phyloP scores from a whole-genome alignment of 2,888 invertebrate genomes.

The Brachyopa scutellaris region DNA sequence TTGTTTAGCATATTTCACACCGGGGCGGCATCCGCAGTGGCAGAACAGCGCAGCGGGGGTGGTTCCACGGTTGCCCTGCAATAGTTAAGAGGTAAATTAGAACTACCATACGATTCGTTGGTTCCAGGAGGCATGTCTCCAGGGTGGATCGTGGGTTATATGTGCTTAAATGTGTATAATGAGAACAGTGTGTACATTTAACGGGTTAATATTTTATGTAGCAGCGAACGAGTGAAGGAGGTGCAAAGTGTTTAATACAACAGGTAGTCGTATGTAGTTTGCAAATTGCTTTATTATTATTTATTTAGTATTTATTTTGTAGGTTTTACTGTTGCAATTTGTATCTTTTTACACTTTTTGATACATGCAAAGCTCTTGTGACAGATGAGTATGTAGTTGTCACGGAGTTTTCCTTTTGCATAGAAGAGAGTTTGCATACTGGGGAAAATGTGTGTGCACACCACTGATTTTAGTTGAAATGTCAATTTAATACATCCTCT shows the following conservation, averaged over 20 bases:
- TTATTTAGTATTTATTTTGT: conserved; percentile 20
- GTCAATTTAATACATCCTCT: no score
- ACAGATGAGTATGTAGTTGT: neutral
- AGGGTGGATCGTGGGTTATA: neutral
- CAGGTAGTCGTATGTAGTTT: conserved; percentile 25
- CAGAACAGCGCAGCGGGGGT: neutral
- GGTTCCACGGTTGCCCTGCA: neutral
- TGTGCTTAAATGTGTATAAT: conserved; percentile 23
- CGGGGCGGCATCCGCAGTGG: no score
- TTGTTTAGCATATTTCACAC: conserved; percentile 42
- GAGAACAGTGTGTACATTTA: conserved; percentile 1
- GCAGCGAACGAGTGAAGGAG: neutral
- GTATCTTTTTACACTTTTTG: conserved; percentile 14
- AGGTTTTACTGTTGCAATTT: conserved; percentile 44
- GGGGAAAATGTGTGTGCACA: no score
- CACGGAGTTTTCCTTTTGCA: no score
- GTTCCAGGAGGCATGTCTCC: neutral
- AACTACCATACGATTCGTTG: conserved; percentile 4
- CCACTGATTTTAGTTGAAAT: no score
- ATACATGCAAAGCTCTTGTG: neutral
- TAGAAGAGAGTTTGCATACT: no score
- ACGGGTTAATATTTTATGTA: neutral
- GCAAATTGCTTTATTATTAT: conserved; percentile 37
- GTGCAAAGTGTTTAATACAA: neutral
- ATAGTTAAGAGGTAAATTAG: conserved; percentile 19